phyloP scores from a whole-genome alignment of 2,797 vertebrate species.

The Eidolon dupreanum region DNA sequence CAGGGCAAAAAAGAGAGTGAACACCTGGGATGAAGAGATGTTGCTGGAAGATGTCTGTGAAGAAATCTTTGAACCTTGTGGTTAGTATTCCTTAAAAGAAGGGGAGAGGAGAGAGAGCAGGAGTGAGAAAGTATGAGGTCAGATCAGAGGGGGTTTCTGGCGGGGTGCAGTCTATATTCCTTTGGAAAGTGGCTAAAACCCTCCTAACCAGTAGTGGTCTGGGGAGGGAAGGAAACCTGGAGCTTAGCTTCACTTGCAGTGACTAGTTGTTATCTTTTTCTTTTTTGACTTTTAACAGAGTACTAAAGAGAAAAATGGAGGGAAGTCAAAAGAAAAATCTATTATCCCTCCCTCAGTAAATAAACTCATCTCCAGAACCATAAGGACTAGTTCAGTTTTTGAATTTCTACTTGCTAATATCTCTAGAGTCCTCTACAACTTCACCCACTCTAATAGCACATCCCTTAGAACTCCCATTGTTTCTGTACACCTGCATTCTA shows the following conservation, averaged over 20 bases:
- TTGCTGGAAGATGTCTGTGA: conserved; percentile 78
- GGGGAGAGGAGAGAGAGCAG: neutral
- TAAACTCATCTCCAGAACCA: neutral
- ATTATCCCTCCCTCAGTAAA: neutral
- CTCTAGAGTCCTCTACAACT: neutral
- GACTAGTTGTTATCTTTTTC: conserved; percentile 55
- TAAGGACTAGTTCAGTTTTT: conserved; percentile 1
- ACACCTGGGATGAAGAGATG: conserved; percentile 85
- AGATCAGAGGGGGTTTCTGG: neutral
- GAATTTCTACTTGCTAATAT: conserved; percentile 9
- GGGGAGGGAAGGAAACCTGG: conserved; percentile 19
- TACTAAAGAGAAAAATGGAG: conserved; percentile 23
- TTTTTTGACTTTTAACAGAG: conserved; percentile 44
- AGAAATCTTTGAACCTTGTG: conserved; percentile 87
- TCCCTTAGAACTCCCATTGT: neutral
- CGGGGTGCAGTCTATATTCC: neutral
- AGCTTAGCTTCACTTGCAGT: conserved; percentile 28
- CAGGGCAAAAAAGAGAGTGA: conserved; percentile 82
- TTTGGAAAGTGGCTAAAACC: neutral
- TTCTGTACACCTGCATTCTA: neutral
- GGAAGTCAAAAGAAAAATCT: conserved; percentile 27
- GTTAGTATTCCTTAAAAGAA: conserved; percentile 81
- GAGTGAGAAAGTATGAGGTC: neutral
- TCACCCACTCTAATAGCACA: neutral
- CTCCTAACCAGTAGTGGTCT: conserved; percentile 12